phyloP scores from a whole-genome alignment of 2,797 vertebrate species.

The Benthosema pterotum region DNA sequence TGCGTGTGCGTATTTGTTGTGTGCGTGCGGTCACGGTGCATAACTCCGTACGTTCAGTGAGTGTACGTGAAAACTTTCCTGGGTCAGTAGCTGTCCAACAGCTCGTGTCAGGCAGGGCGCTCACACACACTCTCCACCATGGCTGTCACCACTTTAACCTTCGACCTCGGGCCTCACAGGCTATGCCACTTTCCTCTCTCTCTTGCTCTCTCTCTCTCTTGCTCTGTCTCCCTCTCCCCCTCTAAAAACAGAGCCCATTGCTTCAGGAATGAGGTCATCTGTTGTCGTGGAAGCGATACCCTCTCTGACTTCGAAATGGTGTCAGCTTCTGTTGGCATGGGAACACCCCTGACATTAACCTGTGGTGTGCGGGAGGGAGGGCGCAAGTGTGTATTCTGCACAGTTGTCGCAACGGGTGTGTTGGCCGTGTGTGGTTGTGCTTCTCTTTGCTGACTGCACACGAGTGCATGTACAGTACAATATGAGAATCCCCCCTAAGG shows the following conservation, averaged over 20 bases:
- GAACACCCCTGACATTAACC: constrained; percentile 13
- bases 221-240: constrained; percentile 6
- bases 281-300: constrained; percentile 44
- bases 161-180: constrained; percentile 52
- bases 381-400: neutral
- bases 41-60: constrained; percentile 4
- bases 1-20: constrained; percentile 32
- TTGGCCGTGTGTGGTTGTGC: constrained; percentile 10
- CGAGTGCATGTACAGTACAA: neutral
- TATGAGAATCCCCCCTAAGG: too few relatives aligned
- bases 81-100: constrained; percentile 65
- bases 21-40: neutral
- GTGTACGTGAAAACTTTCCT: constrained; percentile 46
- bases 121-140: constrained; percentile 46
- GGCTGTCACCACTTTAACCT: constrained; percentile 62
- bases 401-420: constrained; percentile 21
- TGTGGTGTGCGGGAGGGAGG: neutral
- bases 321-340: constrained; percentile 42
- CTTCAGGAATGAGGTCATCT: constrained; percentile 45
- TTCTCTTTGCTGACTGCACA: neutral
- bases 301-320: constrained; percentile 25
- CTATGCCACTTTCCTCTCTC: constrained; percentile 36
- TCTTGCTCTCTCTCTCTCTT: constrained; percentile 2
- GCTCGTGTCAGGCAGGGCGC: constrained; percentile 56
- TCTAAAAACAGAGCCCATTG: constrained; percentile 21